phyloP scores from a whole-genome alignment of 2,797 vertebrate genomes.

The Meriones psammophilus region DNA sequence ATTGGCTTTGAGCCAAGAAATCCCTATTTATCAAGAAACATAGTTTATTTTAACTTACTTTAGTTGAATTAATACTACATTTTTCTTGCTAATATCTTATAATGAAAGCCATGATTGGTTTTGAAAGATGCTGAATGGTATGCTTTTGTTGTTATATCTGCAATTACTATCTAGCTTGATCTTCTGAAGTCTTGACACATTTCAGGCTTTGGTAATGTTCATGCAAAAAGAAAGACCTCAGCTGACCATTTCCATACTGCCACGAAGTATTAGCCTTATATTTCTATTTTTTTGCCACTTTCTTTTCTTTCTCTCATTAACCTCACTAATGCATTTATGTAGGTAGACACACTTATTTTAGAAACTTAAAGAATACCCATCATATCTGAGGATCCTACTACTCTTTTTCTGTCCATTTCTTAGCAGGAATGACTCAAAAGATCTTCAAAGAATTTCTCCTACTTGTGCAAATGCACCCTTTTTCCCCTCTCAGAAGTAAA shows the following conservation, averaged over 20 bases:
- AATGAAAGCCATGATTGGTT: not conserved
- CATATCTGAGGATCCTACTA: too few species aligned
- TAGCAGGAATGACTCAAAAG: not conserved
- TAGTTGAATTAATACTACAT: not conserved
- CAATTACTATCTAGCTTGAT: not conserved
- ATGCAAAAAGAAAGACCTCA: not conserved
- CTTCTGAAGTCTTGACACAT: slow-evolving; percentile 25
- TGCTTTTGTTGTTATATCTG: not conserved
- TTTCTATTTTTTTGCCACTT: too few species aligned
- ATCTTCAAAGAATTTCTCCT: not conserved
- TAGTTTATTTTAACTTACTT: slow-evolving; percentile 31
- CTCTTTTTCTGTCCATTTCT: not conserved
- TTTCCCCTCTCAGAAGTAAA: not conserved
- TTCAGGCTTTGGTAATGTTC: not conserved
- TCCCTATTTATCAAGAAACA: not conserved
- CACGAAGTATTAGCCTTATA: not conserved
- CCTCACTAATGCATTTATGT: not conserved
- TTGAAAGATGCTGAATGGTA: not conserved
- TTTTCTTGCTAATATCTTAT: slow-evolving; percentile 46
- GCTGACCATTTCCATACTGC: not conserved
- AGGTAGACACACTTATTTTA: not conserved
- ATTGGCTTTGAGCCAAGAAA: not conserved
- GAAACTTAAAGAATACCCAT: not conserved
- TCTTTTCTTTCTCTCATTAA: slow-evolving; percentile 1
- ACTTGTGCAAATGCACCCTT: not conserved